phyloP scores from a whole-genome alignment of 1,140 invertebrate genomes.

The Psilanteris sp. region DNA sequence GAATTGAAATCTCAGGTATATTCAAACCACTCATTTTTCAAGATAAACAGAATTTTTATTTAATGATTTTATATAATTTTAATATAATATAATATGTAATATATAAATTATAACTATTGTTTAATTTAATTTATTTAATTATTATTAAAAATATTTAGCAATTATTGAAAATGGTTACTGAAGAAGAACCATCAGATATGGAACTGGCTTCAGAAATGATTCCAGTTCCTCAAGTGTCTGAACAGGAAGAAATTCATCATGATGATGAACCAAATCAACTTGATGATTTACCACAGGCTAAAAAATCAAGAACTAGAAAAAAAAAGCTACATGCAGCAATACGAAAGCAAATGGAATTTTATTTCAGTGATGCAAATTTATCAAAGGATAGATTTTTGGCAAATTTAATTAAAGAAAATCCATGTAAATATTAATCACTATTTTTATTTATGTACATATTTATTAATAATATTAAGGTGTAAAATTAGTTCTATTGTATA shows the following conservation, averaged over 20 bases:
- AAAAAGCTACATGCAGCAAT: constrained; percentile 86
- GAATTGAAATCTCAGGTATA: too few species aligned
- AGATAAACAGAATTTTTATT: too few species aligned
- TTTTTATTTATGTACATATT: too few species aligned
- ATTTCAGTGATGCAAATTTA: constrained; percentile 94
- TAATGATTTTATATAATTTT: too few species aligned
- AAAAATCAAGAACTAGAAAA: constrained; percentile 82
- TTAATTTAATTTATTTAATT: too few species aligned
- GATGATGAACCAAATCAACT: constrained; percentile 27
- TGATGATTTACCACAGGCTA: constrained; percentile 66
- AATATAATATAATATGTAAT: too few species aligned
- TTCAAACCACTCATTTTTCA: too few species aligned
- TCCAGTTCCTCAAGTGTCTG: constrained; percentile 72
- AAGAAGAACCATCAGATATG: constrained; percentile 74
- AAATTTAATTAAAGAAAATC: constrained; percentile 84
- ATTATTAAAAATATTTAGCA: too few species aligned
- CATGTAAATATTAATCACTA: constrained; percentile 82
- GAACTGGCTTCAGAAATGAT: constrained; percentile 75
- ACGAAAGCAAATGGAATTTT: constrained; percentile 94
- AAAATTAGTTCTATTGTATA: too few species aligned
- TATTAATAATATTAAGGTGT: too few species aligned
- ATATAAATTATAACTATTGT: too few species aligned
- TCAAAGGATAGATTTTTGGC: constrained; percentile 90
- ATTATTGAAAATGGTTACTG: constrained; percentile 76
- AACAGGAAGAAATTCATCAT: constrained; percentile 31